Evolutionary conservation across 2,797 vertebrate genomes (phyloP), one percentile per base, ranked within the genome.

Genomic region (Danio tinwini): DNA sequence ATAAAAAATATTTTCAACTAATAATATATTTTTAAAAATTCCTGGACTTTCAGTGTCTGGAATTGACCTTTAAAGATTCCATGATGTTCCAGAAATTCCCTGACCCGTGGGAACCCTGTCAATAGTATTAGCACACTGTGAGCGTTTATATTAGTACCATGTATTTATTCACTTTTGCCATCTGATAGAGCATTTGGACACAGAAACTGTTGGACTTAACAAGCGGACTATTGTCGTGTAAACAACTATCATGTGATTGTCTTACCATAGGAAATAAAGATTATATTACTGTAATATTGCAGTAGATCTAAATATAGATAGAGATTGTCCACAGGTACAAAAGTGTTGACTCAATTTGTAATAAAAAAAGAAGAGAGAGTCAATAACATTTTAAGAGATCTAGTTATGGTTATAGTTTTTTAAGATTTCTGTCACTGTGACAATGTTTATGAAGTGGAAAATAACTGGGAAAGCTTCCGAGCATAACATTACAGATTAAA

Each of bases 201-300:
- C 29, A 29, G 29, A 29, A 29, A 29, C 29, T 29, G 29, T 29
- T 29, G 29, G 3, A 29, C 29, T 29, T 29, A 29, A 29, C 29
- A 29, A 29, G 29, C 29, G 3, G 29, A 29, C 29, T 29, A 40
- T 52, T 19, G 45, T 49, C 58, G 67, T 83, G 81, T 59, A 78
- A 79, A 83, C 81, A 67, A 82, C 37, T 68, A 78, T 39, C 50
- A 67, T 14, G 52, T 83, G 71, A 75, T 69, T 82, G 79, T 81
- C 44, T 56, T 53, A 65, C 59, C 55, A 82, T 47, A n/a, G 4
- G 53, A 73, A 55, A 76, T 5, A 70, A 68, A 62, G 2, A n/a
- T 11, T 37, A 61, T 45, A 53, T 63, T 12, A 64, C 6, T 76
- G 14, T 67, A 73, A 76, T 69, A 79, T 64, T 81, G 81, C 80